Evolutionary conservation across 2,113 vertebrate genomes (phyloP).

Genomic region (Zosterops pallidus): DNA sequence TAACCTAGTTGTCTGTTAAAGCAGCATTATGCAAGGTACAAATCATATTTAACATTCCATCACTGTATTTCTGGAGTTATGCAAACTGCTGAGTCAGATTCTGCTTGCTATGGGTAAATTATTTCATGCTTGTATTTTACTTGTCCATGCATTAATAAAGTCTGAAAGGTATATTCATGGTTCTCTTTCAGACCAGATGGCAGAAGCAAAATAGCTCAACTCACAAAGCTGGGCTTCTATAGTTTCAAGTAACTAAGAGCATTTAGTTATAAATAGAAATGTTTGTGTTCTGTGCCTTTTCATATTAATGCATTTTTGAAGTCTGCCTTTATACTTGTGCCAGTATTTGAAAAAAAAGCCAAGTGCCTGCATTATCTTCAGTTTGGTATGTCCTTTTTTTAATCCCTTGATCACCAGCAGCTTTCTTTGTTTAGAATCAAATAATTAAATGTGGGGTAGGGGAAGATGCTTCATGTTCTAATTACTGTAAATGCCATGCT

Average conservation of each 20-base stretch:
- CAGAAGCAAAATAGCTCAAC: not conserved
- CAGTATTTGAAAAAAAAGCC: not conserved
- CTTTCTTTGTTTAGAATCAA: not conserved
- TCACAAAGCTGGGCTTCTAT: not conserved
- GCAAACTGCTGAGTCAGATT: constrained; percentile 41
- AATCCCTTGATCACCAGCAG: not conserved
- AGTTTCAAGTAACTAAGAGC: not conserved
- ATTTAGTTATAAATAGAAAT: not conserved
- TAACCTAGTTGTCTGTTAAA: not conserved
- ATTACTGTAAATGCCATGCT: not conserved
- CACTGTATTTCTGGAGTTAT: not conserved
- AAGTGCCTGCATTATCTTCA: not conserved
- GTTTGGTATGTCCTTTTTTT: not conserved
- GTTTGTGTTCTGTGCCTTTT: not conserved
- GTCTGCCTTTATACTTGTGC: not conserved
- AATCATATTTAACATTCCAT: not conserved
- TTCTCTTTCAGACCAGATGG: constrained; percentile 20
- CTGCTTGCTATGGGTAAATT: not conserved
- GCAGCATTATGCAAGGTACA: not conserved
- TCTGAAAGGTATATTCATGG: not conserved
- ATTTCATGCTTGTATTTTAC: not conserved
- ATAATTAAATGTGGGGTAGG: not conserved
- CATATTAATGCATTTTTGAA: not conserved
- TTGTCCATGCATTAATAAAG: not conserved
- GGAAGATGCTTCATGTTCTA: not conserved